Evolutionary conservation across 2,888 invertebrate species (phyloP).

Genomic region (Clivina fossor): DNA sequence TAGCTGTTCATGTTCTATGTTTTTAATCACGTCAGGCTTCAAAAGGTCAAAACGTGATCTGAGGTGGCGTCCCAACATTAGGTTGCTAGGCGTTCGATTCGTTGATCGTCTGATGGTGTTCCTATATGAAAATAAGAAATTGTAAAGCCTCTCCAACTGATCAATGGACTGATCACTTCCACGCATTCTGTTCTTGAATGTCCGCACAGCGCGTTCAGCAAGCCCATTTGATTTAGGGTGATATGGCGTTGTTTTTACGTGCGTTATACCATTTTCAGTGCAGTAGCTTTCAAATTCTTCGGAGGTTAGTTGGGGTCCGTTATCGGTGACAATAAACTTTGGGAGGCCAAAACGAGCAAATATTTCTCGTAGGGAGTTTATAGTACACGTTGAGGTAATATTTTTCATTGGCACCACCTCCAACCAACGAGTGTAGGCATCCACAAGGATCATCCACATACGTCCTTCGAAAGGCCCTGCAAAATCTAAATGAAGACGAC

Average conservation of each 20-base stretch:
- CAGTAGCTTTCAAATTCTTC: constrained; percentile 12
- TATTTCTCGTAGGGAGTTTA: constrained; percentile 1
- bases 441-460: constrained; percentile 33
- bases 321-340: constrained; percentile 10
- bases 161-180: too few species aligned
- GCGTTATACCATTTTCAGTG: constrained; percentile 5
- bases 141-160: too few species aligned
- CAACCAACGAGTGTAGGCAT: too few species aligned
- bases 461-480: constrained; percentile 34
- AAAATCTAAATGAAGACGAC: constrained; percentile 36
- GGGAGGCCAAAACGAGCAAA: constrained; percentile 11
- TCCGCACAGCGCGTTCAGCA: constrained; percentile 6
- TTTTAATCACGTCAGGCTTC: too few species aligned
- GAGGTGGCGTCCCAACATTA: too few species aligned
- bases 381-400: constrained; percentile 23
- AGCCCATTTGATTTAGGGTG: constrained; percentile 10
- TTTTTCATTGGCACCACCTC: constrained; percentile 34
- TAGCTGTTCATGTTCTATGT: too few species aligned
- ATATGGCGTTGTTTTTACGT: constrained; percentile 8
- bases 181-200: constrained; percentile 6
- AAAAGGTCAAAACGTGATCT: too few species aligned
- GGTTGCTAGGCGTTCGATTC: too few species aligned
- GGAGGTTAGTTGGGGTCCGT: constrained; percentile 7
- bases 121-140: too few species aligned
- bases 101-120: too few species aligned